phyloP scores from a whole-genome alignment of 1,140 invertebrate species.

The Neodiprion virginianus region DNA sequence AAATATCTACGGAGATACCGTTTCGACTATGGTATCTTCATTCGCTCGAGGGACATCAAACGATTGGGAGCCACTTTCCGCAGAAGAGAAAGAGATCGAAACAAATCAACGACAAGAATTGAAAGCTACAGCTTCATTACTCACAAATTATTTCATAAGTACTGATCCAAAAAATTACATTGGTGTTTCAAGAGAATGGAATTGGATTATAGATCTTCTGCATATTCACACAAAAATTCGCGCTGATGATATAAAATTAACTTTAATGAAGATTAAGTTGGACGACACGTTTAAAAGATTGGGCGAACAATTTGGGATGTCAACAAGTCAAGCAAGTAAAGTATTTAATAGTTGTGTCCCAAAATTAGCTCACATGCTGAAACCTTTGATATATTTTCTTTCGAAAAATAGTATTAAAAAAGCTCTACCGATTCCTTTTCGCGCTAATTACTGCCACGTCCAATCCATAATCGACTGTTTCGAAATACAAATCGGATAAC shows the following conservation, averaged over 20 bases:
- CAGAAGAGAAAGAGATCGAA: no score
- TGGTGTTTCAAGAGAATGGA: neutral
- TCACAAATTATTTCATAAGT: neutral
- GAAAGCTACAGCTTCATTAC: neutral
- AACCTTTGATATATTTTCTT: conserved; percentile 18
- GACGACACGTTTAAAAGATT: conserved; percentile 14
- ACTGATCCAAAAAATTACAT: conserved; percentile 11
- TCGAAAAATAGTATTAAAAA: conserved; percentile 9
- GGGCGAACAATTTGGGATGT: conserved; percentile 17
- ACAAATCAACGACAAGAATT: neutral
- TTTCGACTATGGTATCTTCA: neutral
- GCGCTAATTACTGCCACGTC: conserved; percentile 38
- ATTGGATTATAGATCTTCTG: neutral
- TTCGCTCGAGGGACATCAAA: no score
- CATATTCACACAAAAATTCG: neutral
- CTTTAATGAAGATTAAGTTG: conserved; percentile 14
- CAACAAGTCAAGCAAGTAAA: conserved; percentile 17
- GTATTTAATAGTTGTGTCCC: conserved; percentile 6
- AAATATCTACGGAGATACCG: no score
- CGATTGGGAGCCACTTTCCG: neutral
- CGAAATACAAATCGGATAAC: conserved; percentile 50
- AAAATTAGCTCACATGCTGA: conserved; percentile 13
- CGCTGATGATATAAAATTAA: conserved; percentile 12
- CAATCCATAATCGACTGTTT: conserved; percentile 51
- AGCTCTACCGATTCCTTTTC: conserved; percentile 43